Base-by-base conservation (phyloP, 2,888 invertebrate genomes). In the Sinotaia quadrata region DNA sequence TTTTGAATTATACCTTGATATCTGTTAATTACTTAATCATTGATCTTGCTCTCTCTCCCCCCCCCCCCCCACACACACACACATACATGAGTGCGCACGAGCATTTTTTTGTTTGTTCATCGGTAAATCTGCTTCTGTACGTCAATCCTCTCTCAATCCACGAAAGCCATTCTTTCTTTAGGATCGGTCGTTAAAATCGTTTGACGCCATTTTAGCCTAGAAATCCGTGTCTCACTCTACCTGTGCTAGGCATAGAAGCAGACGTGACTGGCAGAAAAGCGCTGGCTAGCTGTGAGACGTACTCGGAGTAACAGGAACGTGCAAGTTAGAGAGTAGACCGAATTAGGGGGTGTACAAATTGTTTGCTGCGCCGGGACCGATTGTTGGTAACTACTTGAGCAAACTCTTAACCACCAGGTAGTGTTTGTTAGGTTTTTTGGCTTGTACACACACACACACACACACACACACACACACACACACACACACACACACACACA, bases 331-430 rank as follows among this genome's bases (percentile, higher is more conserved):
- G 21, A 27, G 29, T 15, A 24, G 18, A 4, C 10, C 54, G 54
- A 29, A 24, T 54, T 54, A 54, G 24, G 18, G 27, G 0, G 27
- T 37, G 57, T 24, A 58, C 58, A 44, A 58, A 66, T 41, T 66
- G 57, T 66, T 66, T 41, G 49, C 66, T 54, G 33, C 59, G 31
- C 44, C 33, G 44, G 41, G 44, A 36, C 33, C 57, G 57, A 56
- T 58, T 57, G 66, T 66, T 57, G 57, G 66, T 66, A 57, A 31
- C 66, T 31, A 57, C 27, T 66, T 57, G 15, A 27, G 33, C 24
- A 24, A 56, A 57, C n/a, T n/a, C n/a, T n/a, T n/a, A n/a, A n/a
- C n/a, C n/a, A n/a, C n/a, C n/a, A n/a, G n/a, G n/a, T n/a, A n/a
- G n/a, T 52, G 21, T 27, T 52, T 52, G 27, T 18, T 4, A 10